Percentiles rank a stretch among this genome's conserved stretches.
phyloP scores from a whole-genome alignment of 2,888 invertebrate species.

The Drosophila koepferae region DNA sequence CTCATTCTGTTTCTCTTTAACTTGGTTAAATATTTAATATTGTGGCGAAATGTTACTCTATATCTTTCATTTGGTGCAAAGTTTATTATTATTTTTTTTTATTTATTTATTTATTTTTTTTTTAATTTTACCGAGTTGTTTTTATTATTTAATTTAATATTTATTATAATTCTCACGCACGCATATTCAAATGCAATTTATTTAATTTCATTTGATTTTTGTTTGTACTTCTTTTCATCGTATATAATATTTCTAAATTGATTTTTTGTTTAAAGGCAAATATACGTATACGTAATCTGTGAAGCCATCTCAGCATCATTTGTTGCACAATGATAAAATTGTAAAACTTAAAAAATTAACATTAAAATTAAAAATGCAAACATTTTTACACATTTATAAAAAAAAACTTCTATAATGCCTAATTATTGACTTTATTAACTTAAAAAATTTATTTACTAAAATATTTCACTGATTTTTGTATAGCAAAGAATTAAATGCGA shows the following conservation, averaged over 20 bases:
- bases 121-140: background rate
- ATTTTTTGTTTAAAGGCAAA: background rate
- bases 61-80: background rate
- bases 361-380: too few relatives aligned
- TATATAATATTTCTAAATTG: background rate
- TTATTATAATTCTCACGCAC: background rate
- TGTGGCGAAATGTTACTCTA: background rate
- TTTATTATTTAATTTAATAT: background rate
- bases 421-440: too few relatives aligned
- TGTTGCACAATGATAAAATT: too few relatives aligned
- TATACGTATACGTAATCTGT: background rate
- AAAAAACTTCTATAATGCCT: too few relatives aligned
- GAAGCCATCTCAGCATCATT: background rate
- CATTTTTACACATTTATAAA: too few relatives aligned
- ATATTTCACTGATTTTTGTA: too few relatives aligned
- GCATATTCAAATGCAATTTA: background rate
- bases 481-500: too few relatives aligned
- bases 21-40: background rate
- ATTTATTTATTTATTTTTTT: background rate
- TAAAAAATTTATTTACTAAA: too few relatives aligned
- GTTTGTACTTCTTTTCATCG: too few relatives aligned
- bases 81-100: background rate
- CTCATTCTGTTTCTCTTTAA: background rate
- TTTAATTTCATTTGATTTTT: too few relatives aligned
- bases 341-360: too few relatives aligned